These are phyloP conservation scores for Halesus radiatus DNA, from an alignment of 1,140 invertebrate genomes.

Conservation along the genomic window DNA sequence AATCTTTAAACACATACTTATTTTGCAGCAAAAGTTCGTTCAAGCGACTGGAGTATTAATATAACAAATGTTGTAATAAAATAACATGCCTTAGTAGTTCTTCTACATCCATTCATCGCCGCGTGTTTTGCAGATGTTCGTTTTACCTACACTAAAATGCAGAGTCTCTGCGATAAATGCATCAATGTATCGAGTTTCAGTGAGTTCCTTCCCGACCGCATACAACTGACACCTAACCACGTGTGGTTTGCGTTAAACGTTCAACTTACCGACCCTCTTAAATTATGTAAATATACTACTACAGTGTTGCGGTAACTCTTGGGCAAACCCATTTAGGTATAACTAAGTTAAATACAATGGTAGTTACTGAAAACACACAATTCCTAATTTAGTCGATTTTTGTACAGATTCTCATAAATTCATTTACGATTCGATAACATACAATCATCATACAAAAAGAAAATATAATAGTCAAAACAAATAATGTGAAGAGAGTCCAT, in stretches of 20 bases:
- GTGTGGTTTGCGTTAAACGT: background rate
- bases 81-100: background rate
- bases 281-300: background rate
- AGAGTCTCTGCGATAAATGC: background rate
- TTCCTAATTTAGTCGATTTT: no score
- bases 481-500: background rate
- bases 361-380: background rate
- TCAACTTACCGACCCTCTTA: background rate
- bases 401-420: no score
- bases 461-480: background rate
- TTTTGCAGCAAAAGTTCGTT: background rate
- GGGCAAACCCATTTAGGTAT: background rate
- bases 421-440: no score
- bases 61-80: background rate
- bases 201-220: constrained; percentile 1
- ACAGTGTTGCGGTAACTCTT: background rate
- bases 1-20: background rate
- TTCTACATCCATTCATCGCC: no score
- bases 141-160: background rate
- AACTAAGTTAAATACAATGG: background rate
- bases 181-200: constrained; percentile 18
- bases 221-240: background rate
- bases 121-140: background rate
- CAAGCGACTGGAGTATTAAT: background rate
- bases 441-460: no score